Evolutionary conservation across 1,140 invertebrate species (phyloP), one percentile per base, ranked within the genome.

Genomic region (Drosophila neocordata): DNA sequence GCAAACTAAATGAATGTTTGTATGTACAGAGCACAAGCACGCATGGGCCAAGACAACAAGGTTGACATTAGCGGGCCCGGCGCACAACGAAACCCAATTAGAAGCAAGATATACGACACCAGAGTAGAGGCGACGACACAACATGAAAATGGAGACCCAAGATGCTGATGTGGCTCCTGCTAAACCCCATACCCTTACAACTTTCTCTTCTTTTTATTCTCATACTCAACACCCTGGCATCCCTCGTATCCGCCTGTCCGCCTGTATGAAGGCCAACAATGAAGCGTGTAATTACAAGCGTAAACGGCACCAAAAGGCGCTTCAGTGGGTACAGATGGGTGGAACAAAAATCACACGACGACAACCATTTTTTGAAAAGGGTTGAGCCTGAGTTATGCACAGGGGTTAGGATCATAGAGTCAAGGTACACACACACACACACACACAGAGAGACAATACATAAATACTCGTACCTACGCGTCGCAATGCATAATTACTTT

Each of bases 221-320:
- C 27, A 31, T 31, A 3, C 60, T 58, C 60, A 18, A 34, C 24
- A 60, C 53, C 27, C 27, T 31, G 1, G 5, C 7, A 31, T 31
- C 27, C 27, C 27, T 73, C 55, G 15, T 4, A 35, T 37, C 15
- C n/a, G n/a, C n/a, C 57, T 58, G 18, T 34, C 18, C 59, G 41
- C 65, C 58, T 56, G 58, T 65, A 56, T 51, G 38, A 48, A 65
- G 68, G 68, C 71, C 77, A 87, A 90, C 89, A 90, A 90, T 90
- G 84, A 87, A 90, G 89, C 89, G 89, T 90, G 89, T 90, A 90
- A 90, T 90, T 90, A 90, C 89, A 87, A 90, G 79, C 89, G 78
- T 81, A 89, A 87, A 88, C 83, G 75, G 66, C 68, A 63, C 64
- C 69, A 69, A 73, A 79, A 73, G 69, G 66, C 65, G 57, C 74